A percentile compares a stretch with the other conserved stretches of the same genome.
phyloP scores from a whole-genome alignment of 2,888 invertebrate species.

The Dioctria rufipes region DNA sequence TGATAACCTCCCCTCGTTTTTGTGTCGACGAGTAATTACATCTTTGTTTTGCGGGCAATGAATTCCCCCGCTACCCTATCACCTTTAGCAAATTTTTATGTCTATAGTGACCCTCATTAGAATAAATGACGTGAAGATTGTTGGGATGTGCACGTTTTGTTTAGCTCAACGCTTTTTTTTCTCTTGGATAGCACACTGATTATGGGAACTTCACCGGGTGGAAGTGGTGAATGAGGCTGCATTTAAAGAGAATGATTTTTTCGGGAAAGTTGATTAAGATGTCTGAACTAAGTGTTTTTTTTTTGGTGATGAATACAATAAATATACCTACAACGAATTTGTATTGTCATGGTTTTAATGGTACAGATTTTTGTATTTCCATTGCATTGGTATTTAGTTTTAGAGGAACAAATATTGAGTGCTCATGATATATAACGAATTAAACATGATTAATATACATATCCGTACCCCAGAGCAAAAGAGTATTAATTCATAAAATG shows the following conservation, averaged over 20 bases:
- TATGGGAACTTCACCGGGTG: constrained; percentile 55
- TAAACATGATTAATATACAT: too few species aligned
- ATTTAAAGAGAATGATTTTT: constrained; percentile 45
- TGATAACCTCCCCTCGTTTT: constrained; percentile 57
- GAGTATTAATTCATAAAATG: too few species aligned
- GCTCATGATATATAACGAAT: too few species aligned
- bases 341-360: constrained; percentile 33
- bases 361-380: neutral
- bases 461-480: too few species aligned
- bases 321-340: neutral
- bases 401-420: neutral
- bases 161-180: constrained; percentile 54
- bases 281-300: constrained; percentile 14
- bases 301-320: neutral
- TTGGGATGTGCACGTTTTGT: constrained; percentile 56
- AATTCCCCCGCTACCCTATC: neutral
- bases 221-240: constrained; percentile 27
- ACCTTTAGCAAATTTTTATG: constrained; percentile 49
- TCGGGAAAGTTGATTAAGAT: constrained; percentile 39
- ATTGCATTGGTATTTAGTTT: neutral
- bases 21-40: constrained; percentile 57
- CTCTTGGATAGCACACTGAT: constrained; percentile 46
- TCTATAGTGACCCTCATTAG: constrained; percentile 58
- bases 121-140: constrained; percentile 59
- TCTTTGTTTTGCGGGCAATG: constrained; percentile 56